Evolutionary conservation across 2,113 vertebrate species (phyloP), one percentile per base, ranked within the genome.

Genomic region (Sapajus apella): DNA sequence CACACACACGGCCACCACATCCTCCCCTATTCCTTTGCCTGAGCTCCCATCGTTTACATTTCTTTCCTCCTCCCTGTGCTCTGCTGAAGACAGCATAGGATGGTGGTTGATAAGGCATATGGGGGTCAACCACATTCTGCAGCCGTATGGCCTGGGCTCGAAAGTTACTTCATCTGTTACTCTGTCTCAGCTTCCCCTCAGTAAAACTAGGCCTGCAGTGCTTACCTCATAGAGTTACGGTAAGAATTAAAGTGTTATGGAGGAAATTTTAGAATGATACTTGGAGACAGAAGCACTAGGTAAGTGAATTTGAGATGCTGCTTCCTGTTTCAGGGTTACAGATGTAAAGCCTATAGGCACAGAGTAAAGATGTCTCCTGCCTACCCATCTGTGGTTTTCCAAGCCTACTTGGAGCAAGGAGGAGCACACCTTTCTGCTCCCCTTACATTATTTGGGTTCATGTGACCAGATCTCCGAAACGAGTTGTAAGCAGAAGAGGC

Each of bases 251-350:
- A 56, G 52, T 25, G 47, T 27, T 40, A 0, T 5, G 0, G 43
- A 23, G 16, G 11, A 32, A 2, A 20, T 6, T 20, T 30, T 21
- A 70, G 80, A 37, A 32, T 0, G 2, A 30, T 1, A 8, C 37
- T 23, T 30, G 8, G 23, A 20, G 45, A 35, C 0, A 21, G 70
- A 58, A 52, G 21, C 25, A 3, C n/a, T 2, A 0, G 12, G 9
- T 14, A 6, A 35, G 43, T 18, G 77, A 47, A 14, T 45, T 9
- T 80, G 30, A 89, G 56, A 23, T 18, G 13, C 79, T 23, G 13
- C 52, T 43, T 66, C 32, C 52, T 50, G 16, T 32, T 12, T 10
- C 13, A 8, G 11, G 12, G n/a, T 4, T 56, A 13, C 12, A 9
- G 13, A 23, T 35, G 32, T 12, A 16, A 35, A 25, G 8, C 16